Evolutionary conservation across 2,797 vertebrate species (phyloP).

Genomic region (Myotis pilosus): DNA sequence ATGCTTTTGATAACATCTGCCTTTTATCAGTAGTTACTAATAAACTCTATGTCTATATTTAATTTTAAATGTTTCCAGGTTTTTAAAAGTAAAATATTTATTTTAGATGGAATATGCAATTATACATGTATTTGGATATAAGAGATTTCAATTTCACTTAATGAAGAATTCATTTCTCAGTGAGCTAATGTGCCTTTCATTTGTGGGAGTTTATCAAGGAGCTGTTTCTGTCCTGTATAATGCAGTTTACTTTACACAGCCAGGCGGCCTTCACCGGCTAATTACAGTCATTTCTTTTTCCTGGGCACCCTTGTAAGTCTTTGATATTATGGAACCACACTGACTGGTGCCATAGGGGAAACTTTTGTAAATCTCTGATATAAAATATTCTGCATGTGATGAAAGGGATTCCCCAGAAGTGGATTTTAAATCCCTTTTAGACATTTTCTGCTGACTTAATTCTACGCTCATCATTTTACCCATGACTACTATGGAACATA

Average conservation of each 20-base stretch:
- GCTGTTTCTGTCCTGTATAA: background rate
- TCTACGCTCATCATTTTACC: background rate
- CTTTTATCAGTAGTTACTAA: background rate
- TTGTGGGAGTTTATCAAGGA: background rate
- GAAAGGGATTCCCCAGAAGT: constrained; percentile 11
- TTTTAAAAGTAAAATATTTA: constrained; percentile 1
- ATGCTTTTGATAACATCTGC: background rate
- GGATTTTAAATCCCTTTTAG: constrained; percentile 38
- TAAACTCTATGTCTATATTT: background rate
- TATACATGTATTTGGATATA: background rate
- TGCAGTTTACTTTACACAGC: background rate
- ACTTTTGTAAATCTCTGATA: constrained; percentile 18
- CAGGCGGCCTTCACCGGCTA: background rate
- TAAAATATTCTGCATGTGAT: constrained; percentile 3
- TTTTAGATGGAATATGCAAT: background rate
- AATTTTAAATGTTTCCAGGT: background rate
- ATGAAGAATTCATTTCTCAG: background rate
- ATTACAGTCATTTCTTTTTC: background rate
- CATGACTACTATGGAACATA: background rate
- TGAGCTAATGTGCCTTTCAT: background rate
- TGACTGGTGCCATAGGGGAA: background rate
- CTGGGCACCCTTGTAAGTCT: constrained; percentile 6
- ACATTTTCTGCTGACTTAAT: background rate
- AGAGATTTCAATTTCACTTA: constrained; percentile 26
- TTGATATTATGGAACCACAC: constrained; percentile 30